Evolutionary conservation across 2,888 invertebrate species (phyloP).

Genomic region (Drosophila bunnanda): DNA sequence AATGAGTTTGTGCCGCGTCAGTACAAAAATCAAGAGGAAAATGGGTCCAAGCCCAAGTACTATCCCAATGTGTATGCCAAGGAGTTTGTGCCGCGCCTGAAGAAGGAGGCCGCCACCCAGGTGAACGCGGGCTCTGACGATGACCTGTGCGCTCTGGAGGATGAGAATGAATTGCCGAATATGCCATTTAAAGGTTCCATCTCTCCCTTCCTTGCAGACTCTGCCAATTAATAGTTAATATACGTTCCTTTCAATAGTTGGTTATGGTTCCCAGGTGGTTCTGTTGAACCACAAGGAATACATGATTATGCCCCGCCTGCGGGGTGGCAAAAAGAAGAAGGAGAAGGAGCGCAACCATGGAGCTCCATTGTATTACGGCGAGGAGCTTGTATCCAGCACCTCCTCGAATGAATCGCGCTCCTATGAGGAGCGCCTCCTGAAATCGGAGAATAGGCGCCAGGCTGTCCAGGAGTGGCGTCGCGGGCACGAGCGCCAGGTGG

Average conservation of each 20-base stretch:
- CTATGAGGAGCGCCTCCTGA: background rate
- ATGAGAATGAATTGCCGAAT: constrained; percentile 62
- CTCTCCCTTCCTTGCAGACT: background rate
- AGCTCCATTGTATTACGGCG: background rate
- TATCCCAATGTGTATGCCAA: background rate
- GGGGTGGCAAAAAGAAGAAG: background rate
- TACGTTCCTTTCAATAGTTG: background rate
- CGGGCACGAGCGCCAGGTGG: constrained; percentile 57
- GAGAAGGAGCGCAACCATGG: background rate
- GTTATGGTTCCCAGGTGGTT: constrained; percentile 7
- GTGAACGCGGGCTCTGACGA: background rate
- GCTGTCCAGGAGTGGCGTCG: constrained; percentile 43
- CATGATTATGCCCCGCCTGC: constrained; percentile 20
- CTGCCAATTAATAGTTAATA: background rate
- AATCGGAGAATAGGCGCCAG: background rate
- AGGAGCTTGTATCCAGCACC: background rate
- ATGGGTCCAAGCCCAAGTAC: background rate
- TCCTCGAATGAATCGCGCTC: background rate
- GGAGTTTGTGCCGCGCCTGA: background rate
- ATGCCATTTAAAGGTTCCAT: background rate
- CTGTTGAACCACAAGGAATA: constrained; percentile 23
- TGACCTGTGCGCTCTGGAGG: constrained; percentile 3
- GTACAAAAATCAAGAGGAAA: background rate
- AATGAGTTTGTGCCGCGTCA: constrained; percentile 63
- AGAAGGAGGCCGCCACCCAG: background rate